Conservation (phyloP, 2,797 vertebrate genomes). For the Gambelia wislizenii region DNA sequence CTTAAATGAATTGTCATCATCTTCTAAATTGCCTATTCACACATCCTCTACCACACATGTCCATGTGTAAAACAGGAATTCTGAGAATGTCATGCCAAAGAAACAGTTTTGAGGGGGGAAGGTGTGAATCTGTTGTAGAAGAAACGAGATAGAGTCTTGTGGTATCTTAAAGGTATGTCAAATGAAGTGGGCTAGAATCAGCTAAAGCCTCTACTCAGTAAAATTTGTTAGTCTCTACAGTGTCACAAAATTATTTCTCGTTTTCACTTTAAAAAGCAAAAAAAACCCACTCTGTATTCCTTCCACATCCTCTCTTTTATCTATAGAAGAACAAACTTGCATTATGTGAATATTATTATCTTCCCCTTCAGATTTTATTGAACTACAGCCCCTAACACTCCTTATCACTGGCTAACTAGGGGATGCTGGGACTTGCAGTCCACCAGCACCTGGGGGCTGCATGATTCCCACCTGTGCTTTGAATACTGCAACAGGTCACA, state of each 20-base stretch:
- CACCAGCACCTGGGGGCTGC: too few species aligned
- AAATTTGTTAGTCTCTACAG: too few species aligned
- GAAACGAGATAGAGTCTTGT: too few species aligned
- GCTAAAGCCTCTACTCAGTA: too few species aligned
- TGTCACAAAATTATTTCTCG: background rate
- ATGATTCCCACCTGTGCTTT: conserved; percentile 12
- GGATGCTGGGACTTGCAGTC: too few species aligned
- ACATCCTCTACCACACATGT: background rate
- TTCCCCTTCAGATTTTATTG: background rate
- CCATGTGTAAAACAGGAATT: background rate
- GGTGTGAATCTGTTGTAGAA: too few species aligned
- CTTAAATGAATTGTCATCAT: background rate
- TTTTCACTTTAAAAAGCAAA: background rate
- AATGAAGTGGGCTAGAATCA: too few species aligned
- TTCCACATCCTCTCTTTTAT: background rate
- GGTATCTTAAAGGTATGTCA: too few species aligned
- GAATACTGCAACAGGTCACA: background rate
- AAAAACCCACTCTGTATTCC: too few species aligned
- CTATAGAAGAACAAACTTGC: background rate
- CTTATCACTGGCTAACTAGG: too few species aligned
- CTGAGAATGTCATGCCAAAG: background rate
- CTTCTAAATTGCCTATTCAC: background rate
- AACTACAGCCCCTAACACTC: too few species aligned
- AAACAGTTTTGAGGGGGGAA: background rate
- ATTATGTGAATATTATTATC: background rate